phyloP scores from a whole-genome alignment of 1,140 invertebrate genomes.

The Heliconius hermathena region DNA sequence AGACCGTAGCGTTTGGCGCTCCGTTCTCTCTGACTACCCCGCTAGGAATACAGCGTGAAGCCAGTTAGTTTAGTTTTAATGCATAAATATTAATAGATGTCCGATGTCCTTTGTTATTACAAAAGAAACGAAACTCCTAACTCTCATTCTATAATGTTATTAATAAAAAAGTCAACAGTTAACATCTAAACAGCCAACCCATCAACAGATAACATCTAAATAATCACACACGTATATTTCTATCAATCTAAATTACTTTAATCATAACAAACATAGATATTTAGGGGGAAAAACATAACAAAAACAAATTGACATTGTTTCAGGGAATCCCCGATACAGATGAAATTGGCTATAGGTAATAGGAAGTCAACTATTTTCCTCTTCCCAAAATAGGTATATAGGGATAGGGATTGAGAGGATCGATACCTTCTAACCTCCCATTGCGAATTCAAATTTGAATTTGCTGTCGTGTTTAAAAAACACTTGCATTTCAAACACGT shows the following conservation, averaged over 20 bases:
- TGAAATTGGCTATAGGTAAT: slow-evolving; percentile 11
- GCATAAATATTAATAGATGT: too few species aligned
- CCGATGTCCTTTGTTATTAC: too few species aligned
- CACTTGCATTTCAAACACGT: slow-evolving; percentile 43
- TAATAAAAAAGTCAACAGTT: too few species aligned
- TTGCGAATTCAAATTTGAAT: slow-evolving; percentile 55
- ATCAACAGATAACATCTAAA: too few species aligned
- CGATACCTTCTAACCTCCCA: background rate
- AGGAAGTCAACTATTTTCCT: slow-evolving; percentile 15
- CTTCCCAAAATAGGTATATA: background rate
- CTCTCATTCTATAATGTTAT: too few species aligned
- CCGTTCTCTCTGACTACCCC: too few species aligned
- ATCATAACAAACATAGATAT: slow-evolving; percentile 4
- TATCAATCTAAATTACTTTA: background rate
- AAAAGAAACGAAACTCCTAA: too few species aligned
- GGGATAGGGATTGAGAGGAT: background rate
- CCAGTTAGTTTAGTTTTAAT: too few species aligned
- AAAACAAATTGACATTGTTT: slow-evolving; percentile 7
- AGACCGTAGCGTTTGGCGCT: too few species aligned
- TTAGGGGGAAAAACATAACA: slow-evolving; percentile 3
- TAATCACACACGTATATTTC: background rate
- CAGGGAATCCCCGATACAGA: slow-evolving; percentile 8
- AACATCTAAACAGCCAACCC: too few species aligned
- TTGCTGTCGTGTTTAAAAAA: slow-evolving; percentile 46
- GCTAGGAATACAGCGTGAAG: too few species aligned